A percentile compares a stretch with the other conserved stretches of the same genome.
Evolutionary conservation across 2,797 vertebrate species (phyloP).

Genomic region (Accipiter fasciatus): DNA sequence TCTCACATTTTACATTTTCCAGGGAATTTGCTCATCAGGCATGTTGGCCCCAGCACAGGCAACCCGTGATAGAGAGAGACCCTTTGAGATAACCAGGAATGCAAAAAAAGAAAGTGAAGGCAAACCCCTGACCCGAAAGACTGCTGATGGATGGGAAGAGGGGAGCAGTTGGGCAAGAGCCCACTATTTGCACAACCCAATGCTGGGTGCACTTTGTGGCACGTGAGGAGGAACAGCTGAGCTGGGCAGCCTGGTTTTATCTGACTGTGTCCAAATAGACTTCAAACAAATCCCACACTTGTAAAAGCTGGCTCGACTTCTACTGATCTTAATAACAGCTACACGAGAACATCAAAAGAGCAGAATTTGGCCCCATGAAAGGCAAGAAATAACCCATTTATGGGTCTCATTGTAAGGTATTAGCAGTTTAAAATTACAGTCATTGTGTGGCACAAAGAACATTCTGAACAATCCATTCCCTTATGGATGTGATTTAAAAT

Average conservation of each 20-base stretch:
- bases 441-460: constrained; percentile 60
- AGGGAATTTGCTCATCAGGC: not conserved
- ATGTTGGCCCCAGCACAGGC: not conserved
- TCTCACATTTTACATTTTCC: not conserved
- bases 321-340: constrained; percentile 10
- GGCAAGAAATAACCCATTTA: constrained; percentile 53
- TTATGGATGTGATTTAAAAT: constrained; percentile 66
- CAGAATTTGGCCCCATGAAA: constrained; percentile 36
- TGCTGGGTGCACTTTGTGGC: not conserved
- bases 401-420: constrained; percentile 52
- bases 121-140: not conserved
- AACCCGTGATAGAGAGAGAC: not conserved
- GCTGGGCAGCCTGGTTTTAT: not conserved
- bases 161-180: not conserved
- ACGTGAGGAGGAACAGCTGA: not conserved
- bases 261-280: not conserved
- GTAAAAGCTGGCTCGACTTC: not conserved
- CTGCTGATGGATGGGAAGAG: not conserved
- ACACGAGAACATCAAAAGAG: constrained; percentile 24
- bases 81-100: not conserved
- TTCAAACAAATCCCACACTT: not conserved
- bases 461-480: constrained; percentile 57
- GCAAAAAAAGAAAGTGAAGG: not conserved
- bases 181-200: not conserved
- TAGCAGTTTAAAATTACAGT: constrained; percentile 63